These are phyloP conservation scores for Chouioia cunea DNA, from an alignment of 2,888 invertebrate species.

Conservation along the genomic window DNA sequence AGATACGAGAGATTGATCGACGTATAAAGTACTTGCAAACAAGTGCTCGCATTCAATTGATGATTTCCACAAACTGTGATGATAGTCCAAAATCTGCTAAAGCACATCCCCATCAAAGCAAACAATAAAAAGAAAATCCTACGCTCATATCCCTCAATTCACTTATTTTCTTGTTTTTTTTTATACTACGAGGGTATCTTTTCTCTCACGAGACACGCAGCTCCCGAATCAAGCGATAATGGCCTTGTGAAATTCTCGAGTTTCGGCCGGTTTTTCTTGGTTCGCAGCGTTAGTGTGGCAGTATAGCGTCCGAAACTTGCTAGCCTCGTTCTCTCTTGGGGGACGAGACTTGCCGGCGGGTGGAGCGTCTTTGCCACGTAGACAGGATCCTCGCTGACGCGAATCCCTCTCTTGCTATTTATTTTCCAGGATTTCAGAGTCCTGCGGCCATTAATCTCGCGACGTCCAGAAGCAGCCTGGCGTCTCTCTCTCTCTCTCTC, in stretches of 20 bases:
- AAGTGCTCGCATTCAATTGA: too few species aligned
- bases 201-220: neutral
- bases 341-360: constrained; percentile 32
- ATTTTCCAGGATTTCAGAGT: constrained; percentile 68
- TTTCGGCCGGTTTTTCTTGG: constrained; percentile 31
- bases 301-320: constrained; percentile 25
- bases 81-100: too few species aligned
- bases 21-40: neutral
- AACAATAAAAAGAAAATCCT: too few species aligned
- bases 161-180: too few species aligned
- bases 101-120: too few species aligned
- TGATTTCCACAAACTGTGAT: too few species aligned
- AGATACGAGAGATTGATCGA: too few species aligned
- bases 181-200: too few species aligned
- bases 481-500: constrained; percentile 46
- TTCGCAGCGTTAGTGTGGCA: constrained; percentile 28
- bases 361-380: constrained; percentile 49
- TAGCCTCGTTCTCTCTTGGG: constrained; percentile 35
- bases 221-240: constrained; percentile 52
- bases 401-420: constrained; percentile 61
- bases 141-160: too few species aligned
- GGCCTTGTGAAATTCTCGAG: constrained; percentile 50
- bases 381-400: constrained; percentile 53
- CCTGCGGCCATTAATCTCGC: constrained; percentile 67
- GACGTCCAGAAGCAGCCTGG: constrained; percentile 60